A percentile compares a stretch with the other conserved stretches of the same genome.
phyloP scores from a whole-genome alignment of 2,888 invertebrate genomes.

The Ophion ventricosus region DNA sequence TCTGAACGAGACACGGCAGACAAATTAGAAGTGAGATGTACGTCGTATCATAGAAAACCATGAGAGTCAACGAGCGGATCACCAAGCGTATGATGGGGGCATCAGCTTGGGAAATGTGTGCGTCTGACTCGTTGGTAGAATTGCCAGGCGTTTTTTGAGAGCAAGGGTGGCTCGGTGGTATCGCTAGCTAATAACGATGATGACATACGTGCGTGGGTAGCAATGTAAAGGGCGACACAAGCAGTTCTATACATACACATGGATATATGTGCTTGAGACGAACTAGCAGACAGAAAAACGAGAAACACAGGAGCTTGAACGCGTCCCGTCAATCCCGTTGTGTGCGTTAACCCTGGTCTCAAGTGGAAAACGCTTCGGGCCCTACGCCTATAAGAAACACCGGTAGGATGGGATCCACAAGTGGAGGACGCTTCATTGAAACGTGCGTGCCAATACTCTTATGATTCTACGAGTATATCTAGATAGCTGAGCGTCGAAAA shows the following conservation, averaged over 20 bases:
- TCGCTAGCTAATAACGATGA: constrained; percentile 45
- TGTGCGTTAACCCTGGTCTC: constrained; percentile 57
- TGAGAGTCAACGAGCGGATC: constrained; percentile 15
- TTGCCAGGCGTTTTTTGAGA: constrained; percentile 4
- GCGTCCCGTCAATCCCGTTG: constrained; percentile 48
- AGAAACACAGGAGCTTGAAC: constrained; percentile 46
- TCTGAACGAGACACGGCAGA: constrained; percentile 4
- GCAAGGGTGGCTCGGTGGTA: constrained; percentile 19
- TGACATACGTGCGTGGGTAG: constrained; percentile 3
- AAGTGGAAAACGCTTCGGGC: constrained; percentile 61
- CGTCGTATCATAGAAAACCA: not conserved
- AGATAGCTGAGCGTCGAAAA: not conserved
- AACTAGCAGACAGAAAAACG: constrained; percentile 28
- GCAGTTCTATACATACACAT: not conserved
- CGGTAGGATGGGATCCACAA: constrained; percentile 12
- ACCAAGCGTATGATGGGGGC: not conserved
- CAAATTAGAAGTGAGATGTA: not conserved
- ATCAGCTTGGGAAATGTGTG: constrained; percentile 9
- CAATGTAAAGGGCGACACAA: not conserved
- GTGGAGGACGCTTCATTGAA: not conserved
- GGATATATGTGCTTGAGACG: constrained; percentile 25
- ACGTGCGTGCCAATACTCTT: not conserved
- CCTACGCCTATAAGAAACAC: constrained; percentile 63
- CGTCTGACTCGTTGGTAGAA: constrained; percentile 30
- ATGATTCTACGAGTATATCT: not conserved